phyloP scores from a whole-genome alignment of 2,888 invertebrate genomes.

The Trimorus sp. region DNA sequence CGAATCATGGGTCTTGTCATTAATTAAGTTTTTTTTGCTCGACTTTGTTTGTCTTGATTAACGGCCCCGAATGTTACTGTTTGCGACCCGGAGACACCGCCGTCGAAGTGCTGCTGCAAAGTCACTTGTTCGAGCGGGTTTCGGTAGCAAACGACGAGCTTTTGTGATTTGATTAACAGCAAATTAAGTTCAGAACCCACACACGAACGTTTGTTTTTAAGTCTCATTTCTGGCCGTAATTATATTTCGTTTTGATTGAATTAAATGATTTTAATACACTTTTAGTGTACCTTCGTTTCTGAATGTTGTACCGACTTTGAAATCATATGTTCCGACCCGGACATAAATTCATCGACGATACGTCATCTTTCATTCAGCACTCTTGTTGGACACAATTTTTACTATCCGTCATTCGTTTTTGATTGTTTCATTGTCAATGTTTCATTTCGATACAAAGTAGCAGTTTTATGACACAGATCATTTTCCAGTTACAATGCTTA shows the following conservation, averaged over 20 bases:
- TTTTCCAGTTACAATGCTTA: constrained; percentile 16
- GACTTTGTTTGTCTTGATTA: constrained; percentile 27
- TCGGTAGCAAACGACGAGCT: constrained; percentile 22
- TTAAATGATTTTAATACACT: not conserved
- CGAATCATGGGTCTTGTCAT: no score
- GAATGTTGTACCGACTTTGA: constrained; percentile 23
- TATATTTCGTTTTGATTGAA: not conserved
- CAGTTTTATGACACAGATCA: constrained; percentile 13
- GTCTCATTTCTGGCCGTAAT: no score
- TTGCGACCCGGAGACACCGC: constrained; percentile 8
- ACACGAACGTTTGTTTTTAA: constrained; percentile 5
- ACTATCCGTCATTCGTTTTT: constrained; percentile 14
- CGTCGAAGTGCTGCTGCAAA: constrained; percentile 1
- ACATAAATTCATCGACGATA: constrained; percentile 2
- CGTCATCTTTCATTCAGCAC: constrained; percentile 11
- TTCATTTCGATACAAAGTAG: constrained; percentile 30
- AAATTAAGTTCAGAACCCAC: constrained; percentile 39
- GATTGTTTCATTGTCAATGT: constrained; percentile 30
- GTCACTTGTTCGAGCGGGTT: constrained; percentile 18
- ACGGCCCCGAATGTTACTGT: constrained; percentile 11
- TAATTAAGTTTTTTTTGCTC: constrained; percentile 23
- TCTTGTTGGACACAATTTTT: constrained; percentile 4
- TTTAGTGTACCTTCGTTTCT: constrained; percentile 18
- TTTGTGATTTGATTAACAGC: constrained; percentile 39
- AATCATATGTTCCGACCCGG: not conserved